Base-by-base conservation (phyloP, 2,888 invertebrate genomes). In the Ophion costatus region DNA sequence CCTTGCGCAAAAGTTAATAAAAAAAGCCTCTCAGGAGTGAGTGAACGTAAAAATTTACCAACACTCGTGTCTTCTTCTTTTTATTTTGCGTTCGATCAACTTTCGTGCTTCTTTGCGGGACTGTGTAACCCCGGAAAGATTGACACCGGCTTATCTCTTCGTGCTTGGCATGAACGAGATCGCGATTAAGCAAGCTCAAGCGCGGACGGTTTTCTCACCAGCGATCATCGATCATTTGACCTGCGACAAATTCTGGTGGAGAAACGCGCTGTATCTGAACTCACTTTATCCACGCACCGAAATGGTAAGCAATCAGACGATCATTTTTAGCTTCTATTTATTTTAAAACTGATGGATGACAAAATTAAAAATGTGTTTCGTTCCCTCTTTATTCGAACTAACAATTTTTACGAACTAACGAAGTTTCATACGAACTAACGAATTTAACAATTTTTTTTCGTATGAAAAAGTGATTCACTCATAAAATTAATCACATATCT, bases 231-330 rank as follows among this genome's bases (percentile, higher is more conserved):
- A 96, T 91, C 94, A 95, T 83, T 87, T 91, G 79, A 95, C 94
- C 89, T 96, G 96, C 90, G 94, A 94, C 82, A 90, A 92, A 56
- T 94, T 95, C 91, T 96, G 96, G 95, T 96, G 96, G 96, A 94
- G 95, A 83, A 96, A 96, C 90, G 93, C 95, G 17, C 93, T 96
- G 0, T 96, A 96, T 89, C 91, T 96, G 69, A 95, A 95, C 87
- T 96, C 95, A 0, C 94, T 95, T 51, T 96, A 95, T 88, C 95
- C 96, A 0, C 91, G 93, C 11, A 93, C 94, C 1, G 95, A 96
- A 90, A 95, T 96, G 94, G 96, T 96, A 89, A 93, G 94, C 83
- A 64, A 24, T 57, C n/a, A 10, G 24, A 6, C 4, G 7, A 77
- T 45, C 14, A 38, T 57, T 77, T 29, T 56, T 22, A 14, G 22